Evolutionary conservation across 2,113 vertebrate genomes (phyloP).

Genomic region (Seriola rivoliana): DNA sequence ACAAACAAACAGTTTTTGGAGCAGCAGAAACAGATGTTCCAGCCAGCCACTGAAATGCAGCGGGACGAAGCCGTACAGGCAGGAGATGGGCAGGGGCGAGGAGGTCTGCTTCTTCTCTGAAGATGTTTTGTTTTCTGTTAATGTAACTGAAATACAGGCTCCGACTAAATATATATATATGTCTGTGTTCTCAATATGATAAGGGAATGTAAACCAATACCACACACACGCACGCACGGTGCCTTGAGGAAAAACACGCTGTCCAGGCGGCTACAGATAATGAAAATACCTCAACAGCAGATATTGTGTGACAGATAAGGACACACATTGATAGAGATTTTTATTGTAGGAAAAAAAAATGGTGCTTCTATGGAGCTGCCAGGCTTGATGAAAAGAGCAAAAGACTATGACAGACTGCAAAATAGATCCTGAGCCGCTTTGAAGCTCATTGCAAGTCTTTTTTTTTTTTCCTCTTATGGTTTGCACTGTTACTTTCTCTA

Average conservation of each 20-base stretch:
- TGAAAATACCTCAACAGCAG: conserved; percentile 33
- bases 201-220: conserved; percentile 65
- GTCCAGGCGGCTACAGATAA: conserved; percentile 7
- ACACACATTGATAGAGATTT: conserved; percentile 19
- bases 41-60: conserved; percentile 73
- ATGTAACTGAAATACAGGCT: conserved; percentile 54
- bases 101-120: conserved; percentile 67
- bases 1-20: conserved; percentile 84
- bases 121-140: conserved; percentile 43
- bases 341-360: conserved; percentile 37
- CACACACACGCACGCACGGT: conserved; percentile 41
- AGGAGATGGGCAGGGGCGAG: conserved; percentile 35
- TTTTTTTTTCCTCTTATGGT: conserved; percentile 9
- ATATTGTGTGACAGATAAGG: conserved; percentile 31
- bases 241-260: conserved; percentile 1
- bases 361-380: background rate
- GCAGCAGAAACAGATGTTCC: conserved; percentile 85
- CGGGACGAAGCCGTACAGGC: conserved; percentile 27
- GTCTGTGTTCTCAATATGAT: conserved; percentile 50
- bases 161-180: conserved; percentile 54
- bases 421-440: background rate
- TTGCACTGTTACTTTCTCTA: conserved; percentile 15
- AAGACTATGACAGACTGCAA: conserved; percentile 20
- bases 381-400: conserved; percentile 26
- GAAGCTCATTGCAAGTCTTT: background rate